Base-by-base conservation (phyloP, 1,140 invertebrate genomes). In the Heliconius hewitsoni region DNA sequence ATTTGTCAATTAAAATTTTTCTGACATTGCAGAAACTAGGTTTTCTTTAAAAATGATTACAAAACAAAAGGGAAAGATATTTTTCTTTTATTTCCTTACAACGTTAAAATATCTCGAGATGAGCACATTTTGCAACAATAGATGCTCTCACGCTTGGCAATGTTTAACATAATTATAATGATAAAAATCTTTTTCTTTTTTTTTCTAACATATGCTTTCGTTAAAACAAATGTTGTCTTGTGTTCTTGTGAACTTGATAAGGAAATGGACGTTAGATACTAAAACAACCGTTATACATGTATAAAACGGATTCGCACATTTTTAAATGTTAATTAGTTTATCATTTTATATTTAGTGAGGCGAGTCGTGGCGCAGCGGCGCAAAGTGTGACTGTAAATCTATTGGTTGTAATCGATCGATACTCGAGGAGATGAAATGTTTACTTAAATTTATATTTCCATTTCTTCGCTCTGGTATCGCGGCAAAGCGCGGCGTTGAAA, bases 141-240 rank as follows among this genome's bases (percentile, higher is more conserved):
- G 60, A 66, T 13, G 60, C n/a, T 66, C 60, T 23, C 60, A 27
- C 60, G 60, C 60, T 66, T 66, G 60, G 23, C 11, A 66, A 66
- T 66, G 57, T 66, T 66, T 66, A 66, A 66, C 60, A 66, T 27
- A 30, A 66, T 66, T 66, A 66, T 30, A 66, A 30, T 66, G 60
- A 66, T 66, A 66, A 27, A 57, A 66, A 66, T 66, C 60, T 66
- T 57, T 66, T 13, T 30, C 23, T 23, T 66, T 66, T 66, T 66
- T 30, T 66, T 66, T 66, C 60, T 66, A 66, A 66, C 27, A 66
- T 66, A 3, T 16, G 60, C 60, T 66, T 13, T 66, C 11, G 60
- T 66, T 66, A 27, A 66, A 66, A 66, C 11, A 66, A 66, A 66
- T 66, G 27, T 66, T 66, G 23, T 27, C 23, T 66, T 66, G 60